A percentile compares a stretch with the other conserved stretches of the same genome.
These are phyloP conservation scores for Caenorhabditis macrosperma DNA, from an alignment of 2,888 invertebrate genomes.

Conservation along the genomic window DNA sequence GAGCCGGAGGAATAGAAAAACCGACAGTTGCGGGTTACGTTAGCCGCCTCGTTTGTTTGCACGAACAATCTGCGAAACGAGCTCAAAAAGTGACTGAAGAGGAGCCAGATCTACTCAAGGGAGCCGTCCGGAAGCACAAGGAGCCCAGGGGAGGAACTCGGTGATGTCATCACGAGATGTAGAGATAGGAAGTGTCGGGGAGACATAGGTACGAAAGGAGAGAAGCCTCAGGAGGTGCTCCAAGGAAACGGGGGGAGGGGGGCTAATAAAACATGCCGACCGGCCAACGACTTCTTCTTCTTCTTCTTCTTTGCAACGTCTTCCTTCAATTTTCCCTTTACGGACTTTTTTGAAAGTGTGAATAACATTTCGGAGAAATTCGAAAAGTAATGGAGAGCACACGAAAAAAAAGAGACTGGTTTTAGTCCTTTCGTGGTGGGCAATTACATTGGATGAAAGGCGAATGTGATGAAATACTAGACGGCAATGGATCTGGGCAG, in stretches of 20 bases:
- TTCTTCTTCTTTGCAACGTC: background rate
- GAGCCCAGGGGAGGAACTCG: background rate
- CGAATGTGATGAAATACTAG: conserved; percentile 37
- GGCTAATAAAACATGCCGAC: conserved; percentile 8
- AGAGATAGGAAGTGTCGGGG: conserved; percentile 3
- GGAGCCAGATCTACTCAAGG: conserved; percentile 10
- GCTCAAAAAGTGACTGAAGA: conserved; percentile 33
- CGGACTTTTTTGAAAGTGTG: too few relatives aligned
- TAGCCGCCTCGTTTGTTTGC: conserved; percentile 28
- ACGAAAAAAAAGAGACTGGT: conserved; percentile 20
- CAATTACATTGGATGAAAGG: conserved; percentile 25
- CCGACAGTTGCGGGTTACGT: conserved; percentile 37
- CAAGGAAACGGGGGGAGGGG: conserved; percentile 7
- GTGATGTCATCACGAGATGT: conserved; percentile 10
- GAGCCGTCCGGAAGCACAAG: background rate
- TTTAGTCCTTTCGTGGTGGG: conserved; percentile 15
- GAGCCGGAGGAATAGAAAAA: too few relatives aligned
- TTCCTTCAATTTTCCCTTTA: too few relatives aligned
- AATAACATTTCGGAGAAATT: background rate
- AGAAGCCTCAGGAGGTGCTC: background rate
- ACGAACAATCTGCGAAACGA: conserved; percentile 12
- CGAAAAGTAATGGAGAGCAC: conserved; percentile 7
- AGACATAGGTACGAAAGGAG: conserved; percentile 3
- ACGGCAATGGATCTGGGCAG: background rate
- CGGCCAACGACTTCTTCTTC: background rate